Conservation (phyloP, 2,888 invertebrate species). For the Mythimna impura region DNA sequence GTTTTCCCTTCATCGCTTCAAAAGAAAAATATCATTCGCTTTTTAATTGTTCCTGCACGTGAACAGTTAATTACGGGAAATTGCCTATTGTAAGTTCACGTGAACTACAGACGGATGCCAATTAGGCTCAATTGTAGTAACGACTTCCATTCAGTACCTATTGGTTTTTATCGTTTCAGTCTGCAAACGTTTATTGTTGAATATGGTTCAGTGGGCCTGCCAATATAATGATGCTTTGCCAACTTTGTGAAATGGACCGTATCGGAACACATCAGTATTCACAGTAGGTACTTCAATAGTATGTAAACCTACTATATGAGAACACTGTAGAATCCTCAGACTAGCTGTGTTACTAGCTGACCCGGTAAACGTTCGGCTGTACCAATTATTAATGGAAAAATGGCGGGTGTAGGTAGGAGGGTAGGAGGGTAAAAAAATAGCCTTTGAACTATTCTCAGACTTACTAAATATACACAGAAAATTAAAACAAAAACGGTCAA, state of each 20-base stretch:
- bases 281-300: background rate
- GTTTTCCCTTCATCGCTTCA: constrained; percentile 16
- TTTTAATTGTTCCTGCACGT: constrained; percentile 34
- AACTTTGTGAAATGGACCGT: constrained; percentile 7
- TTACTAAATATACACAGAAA: too few relatives aligned
- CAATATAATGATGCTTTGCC: background rate
- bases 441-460: too few relatives aligned
- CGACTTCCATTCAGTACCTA: constrained; percentile 21
- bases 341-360: too few relatives aligned
- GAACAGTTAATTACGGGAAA: constrained; percentile 45
- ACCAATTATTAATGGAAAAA: too few relatives aligned
- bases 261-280: constrained; percentile 3
- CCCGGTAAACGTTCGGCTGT: too few relatives aligned
- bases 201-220: background rate
- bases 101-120: constrained; percentile 36
- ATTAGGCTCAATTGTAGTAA: constrained; percentile 43
- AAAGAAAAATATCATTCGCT: constrained; percentile 27
- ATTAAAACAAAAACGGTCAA: too few relatives aligned
- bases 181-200: constrained; percentile 9
- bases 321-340: too few relatives aligned
- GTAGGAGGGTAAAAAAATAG: too few relatives aligned
- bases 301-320: too few relatives aligned
- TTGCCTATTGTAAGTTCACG: constrained; percentile 30
- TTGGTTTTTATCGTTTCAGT: constrained; percentile 37
- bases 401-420: too few relatives aligned